These are phyloP conservation scores for Actinia tenebrosa DNA, from an alignment of 64 coral and sea anemone species.

Conservation along the genomic window DNA sequence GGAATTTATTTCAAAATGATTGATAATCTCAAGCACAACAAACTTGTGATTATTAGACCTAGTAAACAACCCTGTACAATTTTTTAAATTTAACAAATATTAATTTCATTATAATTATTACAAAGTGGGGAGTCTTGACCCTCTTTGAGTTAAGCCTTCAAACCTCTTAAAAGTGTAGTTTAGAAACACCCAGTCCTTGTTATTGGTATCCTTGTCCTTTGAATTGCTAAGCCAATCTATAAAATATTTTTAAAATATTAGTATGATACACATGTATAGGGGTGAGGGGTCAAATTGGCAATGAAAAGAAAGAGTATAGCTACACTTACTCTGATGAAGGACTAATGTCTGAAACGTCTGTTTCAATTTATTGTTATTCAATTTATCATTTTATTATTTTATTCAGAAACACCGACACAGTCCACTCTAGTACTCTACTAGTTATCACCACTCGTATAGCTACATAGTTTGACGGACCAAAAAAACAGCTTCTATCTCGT, in stretches of 20 bases:
- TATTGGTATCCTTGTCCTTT: conserved; percentile 44
- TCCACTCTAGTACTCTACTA: too few relatives aligned
- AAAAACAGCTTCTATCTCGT: too few relatives aligned
- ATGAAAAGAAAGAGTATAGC: too few relatives aligned
- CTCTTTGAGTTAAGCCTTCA: conserved; percentile 93
- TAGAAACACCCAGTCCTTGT: conserved; percentile 96
- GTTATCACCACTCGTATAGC: too few relatives aligned
- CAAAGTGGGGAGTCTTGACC: conserved; percentile 40
- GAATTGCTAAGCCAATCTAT: conserved; percentile 80
- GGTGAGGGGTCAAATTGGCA: too few relatives aligned
- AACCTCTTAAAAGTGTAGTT: conserved; percentile 99
- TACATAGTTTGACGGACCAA: too few relatives aligned
- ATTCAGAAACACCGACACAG: too few relatives aligned
- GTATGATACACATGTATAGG: too few relatives aligned
- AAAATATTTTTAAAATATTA: background rate
- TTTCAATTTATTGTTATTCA: too few relatives aligned
- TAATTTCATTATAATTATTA: conserved; percentile 6
- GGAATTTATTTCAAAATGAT: background rate
- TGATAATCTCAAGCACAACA: background rate
- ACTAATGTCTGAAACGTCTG: too few relatives aligned
- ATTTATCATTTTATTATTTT: too few relatives aligned
- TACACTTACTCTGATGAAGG: too few relatives aligned
- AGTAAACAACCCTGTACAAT: background rate
- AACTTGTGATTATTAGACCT: background rate
- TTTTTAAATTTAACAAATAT: conserved; percentile 17